Percentiles rank a stretch among this genome's conserved stretches.
Conservation (phyloP, 2,888 invertebrate genomes). For the Aspidapion aeneum region DNA sequence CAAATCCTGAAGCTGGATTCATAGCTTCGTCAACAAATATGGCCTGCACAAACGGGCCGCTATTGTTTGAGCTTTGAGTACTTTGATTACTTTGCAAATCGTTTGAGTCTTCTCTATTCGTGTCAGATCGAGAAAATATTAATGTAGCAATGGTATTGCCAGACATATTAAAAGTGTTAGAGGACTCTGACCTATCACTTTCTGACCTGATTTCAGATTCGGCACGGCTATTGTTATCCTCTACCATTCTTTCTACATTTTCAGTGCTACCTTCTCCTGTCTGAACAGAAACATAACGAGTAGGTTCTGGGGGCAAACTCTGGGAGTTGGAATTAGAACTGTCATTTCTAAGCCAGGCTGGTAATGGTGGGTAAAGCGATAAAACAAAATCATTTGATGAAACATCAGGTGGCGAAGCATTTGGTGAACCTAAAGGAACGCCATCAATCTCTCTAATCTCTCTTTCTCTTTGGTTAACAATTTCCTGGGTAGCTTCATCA, state of each 20-base stretch:
- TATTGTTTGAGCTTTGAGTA: background rate
- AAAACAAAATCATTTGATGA: slow-evolving; percentile 26
- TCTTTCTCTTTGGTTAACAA: background rate
- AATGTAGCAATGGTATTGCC: slow-evolving; percentile 8
- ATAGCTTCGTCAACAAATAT: slow-evolving; percentile 32
- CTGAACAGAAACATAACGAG: slow-evolving; percentile 30
- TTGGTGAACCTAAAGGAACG: slow-evolving; percentile 33
- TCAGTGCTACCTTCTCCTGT: slow-evolving; percentile 21
- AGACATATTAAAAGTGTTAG: slow-evolving; percentile 29
- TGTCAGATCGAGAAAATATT: slow-evolving; percentile 17
- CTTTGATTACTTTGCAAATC: background rate
- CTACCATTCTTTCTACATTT: slow-evolving; percentile 25
- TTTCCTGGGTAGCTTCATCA: background rate
- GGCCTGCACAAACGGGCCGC: slow-evolving; percentile 25
- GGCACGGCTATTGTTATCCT: slow-evolving; percentile 29
- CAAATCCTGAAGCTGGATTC: slow-evolving; percentile 17
- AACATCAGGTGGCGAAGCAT: slow-evolving; percentile 22
- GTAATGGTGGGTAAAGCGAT: slow-evolving; percentile 28
- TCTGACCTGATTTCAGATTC: slow-evolving; percentile 31
- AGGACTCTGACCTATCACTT: slow-evolving; percentile 23
- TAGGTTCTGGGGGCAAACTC: slow-evolving; percentile 24
- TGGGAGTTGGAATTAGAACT: slow-evolving; percentile 26
- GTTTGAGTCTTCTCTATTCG: background rate
- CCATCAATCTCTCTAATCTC: slow-evolving; percentile 38
- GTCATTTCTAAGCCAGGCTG: slow-evolving; percentile 24